Conservation (phyloP, 2,888 invertebrate genomes). For the Tetranychus piercei region DNA sequence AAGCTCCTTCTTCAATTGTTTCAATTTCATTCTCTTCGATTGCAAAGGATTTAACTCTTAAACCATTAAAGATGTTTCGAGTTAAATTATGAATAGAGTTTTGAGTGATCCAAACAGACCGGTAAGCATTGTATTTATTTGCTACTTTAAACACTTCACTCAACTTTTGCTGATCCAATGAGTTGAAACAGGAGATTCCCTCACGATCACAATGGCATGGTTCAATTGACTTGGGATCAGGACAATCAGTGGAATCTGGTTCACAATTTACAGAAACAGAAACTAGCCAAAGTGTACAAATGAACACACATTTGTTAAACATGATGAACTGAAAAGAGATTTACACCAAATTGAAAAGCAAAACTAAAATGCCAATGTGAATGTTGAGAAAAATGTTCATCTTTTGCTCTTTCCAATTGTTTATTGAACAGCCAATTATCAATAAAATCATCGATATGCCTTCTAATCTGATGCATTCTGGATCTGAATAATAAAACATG, state of each 20-base stretch:
- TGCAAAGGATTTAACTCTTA: background rate
- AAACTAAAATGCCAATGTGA: too few relatives aligned
- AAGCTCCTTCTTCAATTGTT: background rate
- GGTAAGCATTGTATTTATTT: background rate
- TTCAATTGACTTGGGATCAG: background rate
- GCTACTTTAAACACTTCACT: background rate
- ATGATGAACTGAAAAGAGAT: too few relatives aligned
- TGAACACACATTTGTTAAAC: too few relatives aligned
- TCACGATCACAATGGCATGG: conserved; percentile 6
- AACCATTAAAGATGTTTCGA: background rate
- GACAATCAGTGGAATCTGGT: conserved; percentile 3
- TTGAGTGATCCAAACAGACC: background rate
- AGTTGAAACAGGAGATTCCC: background rate
- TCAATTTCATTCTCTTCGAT: background rate
- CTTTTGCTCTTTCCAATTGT: too few relatives aligned
- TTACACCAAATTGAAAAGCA: too few relatives aligned
- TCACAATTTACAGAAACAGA: background rate
- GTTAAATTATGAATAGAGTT: background rate
- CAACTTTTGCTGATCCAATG: background rate
- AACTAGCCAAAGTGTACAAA: too few relatives aligned
- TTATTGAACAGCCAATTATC: too few relatives aligned
- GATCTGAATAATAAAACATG: too few relatives aligned
- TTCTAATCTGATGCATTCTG: too few relatives aligned
- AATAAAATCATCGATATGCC: too few relatives aligned
- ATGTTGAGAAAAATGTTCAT: too few relatives aligned